Evolutionary conservation across 2,888 invertebrate species (phyloP).

Genomic region (Acronicta aceris): DNA sequence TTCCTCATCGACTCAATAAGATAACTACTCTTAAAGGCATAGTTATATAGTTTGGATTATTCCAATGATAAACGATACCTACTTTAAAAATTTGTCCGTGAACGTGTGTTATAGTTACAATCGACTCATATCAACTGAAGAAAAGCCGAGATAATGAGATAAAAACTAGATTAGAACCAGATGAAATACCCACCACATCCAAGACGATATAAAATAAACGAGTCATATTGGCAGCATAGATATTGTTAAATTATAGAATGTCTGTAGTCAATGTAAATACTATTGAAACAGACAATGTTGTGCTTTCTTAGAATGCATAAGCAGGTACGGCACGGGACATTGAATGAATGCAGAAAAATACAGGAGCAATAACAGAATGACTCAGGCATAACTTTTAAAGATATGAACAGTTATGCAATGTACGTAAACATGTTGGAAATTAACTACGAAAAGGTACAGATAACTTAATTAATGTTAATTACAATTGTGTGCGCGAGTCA

Average conservation of each 20-base stretch:
- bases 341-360: slow-evolving; percentile 18
- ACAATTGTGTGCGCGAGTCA: slow-evolving; percentile 7
- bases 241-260: slow-evolving; percentile 1
- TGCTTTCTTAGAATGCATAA: slow-evolving; percentile 20
- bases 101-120: slow-evolving; percentile 19
- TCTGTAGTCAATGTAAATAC: slow-evolving; percentile 23
- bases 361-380: slow-evolving; percentile 35
- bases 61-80: no score
- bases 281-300: slow-evolving; percentile 29
- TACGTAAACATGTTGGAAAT: slow-evolving; percentile 14
- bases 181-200: slow-evolving; percentile 21
- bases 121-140: slow-evolving; percentile 30
- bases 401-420: slow-evolving; percentile 17
- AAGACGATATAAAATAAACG: background rate
- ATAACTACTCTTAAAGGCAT: slow-evolving; percentile 11
- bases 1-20: slow-evolving; percentile 18
- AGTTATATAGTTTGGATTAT: background rate
- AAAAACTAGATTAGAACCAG: slow-evolving; percentile 13
- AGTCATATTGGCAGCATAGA: background rate
- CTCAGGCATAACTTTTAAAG: slow-evolving; percentile 6
- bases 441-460: slow-evolving; percentile 14
- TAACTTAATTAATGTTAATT: slow-evolving; percentile 26
- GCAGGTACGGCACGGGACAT: slow-evolving; percentile 25
- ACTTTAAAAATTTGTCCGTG: slow-evolving; percentile 16
- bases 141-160: slow-evolving; percentile 25